phyloP scores from a whole-genome alignment of 2,113 vertebrate genomes.

The Propithecus coquereli region DNA sequence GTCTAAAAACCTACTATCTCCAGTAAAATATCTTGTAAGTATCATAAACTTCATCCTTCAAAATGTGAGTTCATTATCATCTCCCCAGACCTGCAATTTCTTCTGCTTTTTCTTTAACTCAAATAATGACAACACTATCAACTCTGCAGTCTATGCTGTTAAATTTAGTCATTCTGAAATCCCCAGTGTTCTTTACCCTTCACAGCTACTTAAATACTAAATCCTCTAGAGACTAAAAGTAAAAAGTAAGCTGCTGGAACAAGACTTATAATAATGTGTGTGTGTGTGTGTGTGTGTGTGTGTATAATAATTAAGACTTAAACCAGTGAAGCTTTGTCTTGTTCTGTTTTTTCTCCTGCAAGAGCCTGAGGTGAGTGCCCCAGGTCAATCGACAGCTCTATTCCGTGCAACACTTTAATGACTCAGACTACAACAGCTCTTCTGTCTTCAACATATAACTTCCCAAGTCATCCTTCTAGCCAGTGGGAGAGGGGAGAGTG shows the following conservation, averaged over 20 bases:
- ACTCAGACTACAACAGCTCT: not conserved
- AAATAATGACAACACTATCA: not conserved
- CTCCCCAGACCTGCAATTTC: not conserved
- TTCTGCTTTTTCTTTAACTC: constrained; percentile 4
- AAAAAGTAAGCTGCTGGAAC: not conserved
- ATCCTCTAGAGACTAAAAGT: not conserved
- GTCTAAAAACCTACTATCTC: not conserved
- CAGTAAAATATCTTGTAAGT: not conserved
- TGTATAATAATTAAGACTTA: not conserved
- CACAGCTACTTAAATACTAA: not conserved
- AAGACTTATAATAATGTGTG: not conserved
- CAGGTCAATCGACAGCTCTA: not conserved
- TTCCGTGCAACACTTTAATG: not conserved
- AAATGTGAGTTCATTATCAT: not conserved
- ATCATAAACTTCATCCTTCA: not conserved
- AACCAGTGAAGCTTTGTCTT: not conserved
- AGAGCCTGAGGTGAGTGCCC: not conserved
- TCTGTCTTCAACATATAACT: not conserved
- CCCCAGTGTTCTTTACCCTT: not conserved
- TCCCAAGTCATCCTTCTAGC: not conserved
- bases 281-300: not conserved
- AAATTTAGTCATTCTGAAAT: not conserved
- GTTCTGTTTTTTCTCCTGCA: not conserved
- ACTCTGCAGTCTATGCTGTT: not conserved
- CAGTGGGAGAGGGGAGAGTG: not conserved